These are phyloP conservation scores for Gouania willdenowi DNA, from an alignment of 2,797 vertebrate genomes.

Conservation along the genomic window DNA sequence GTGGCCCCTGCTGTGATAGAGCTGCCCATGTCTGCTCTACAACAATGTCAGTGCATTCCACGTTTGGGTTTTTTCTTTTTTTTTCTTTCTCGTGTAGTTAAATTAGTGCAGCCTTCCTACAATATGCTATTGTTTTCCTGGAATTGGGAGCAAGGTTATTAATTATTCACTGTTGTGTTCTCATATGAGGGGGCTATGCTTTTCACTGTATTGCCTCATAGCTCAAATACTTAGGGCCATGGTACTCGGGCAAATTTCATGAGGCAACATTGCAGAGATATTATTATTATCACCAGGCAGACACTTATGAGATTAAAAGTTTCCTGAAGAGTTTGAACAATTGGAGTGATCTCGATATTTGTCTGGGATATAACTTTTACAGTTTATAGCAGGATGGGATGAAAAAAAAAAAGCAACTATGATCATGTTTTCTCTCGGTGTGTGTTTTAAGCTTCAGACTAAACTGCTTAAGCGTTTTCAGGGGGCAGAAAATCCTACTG, in stretches of 20 bases:
- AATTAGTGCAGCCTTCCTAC: slow-evolving; percentile 73
- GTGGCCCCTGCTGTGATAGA: too few relatives aligned
- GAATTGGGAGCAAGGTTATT: slow-evolving; percentile 80
- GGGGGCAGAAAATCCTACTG: slow-evolving; percentile 52
- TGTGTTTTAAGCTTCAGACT: slow-evolving; percentile 56
- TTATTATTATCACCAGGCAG: slow-evolving; percentile 57
- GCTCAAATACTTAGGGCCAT: slow-evolving; percentile 77
- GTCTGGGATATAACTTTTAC: slow-evolving; percentile 14
- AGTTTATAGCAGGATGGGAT: slow-evolving; percentile 24
- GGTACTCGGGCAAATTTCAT: slow-evolving; percentile 70
- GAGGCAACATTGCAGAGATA: slow-evolving; percentile 66
- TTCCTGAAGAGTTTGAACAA: slow-evolving; percentile 69
- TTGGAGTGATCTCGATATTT: slow-evolving; percentile 11
- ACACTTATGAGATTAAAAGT: slow-evolving; percentile 56
- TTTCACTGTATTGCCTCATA: slow-evolving; percentile 78
- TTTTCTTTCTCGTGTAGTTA: slow-evolving; percentile 46
- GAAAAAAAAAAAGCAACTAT: slow-evolving; percentile 43
- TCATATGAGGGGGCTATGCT: slow-evolving; percentile 75
- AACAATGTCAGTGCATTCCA: slow-evolving; percentile 69
- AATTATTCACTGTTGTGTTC: slow-evolving; percentile 80
- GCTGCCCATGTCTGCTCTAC: slow-evolving; percentile 21
- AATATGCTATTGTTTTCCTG: slow-evolving; percentile 80
- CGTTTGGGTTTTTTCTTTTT: slow-evolving; percentile 49
- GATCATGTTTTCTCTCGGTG: slow-evolving; percentile 9
- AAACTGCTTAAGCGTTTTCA: slow-evolving; percentile 68